phyloP scores from a whole-genome alignment of 2,113 vertebrate genomes.

The Leptodactylus fuscus region DNA sequence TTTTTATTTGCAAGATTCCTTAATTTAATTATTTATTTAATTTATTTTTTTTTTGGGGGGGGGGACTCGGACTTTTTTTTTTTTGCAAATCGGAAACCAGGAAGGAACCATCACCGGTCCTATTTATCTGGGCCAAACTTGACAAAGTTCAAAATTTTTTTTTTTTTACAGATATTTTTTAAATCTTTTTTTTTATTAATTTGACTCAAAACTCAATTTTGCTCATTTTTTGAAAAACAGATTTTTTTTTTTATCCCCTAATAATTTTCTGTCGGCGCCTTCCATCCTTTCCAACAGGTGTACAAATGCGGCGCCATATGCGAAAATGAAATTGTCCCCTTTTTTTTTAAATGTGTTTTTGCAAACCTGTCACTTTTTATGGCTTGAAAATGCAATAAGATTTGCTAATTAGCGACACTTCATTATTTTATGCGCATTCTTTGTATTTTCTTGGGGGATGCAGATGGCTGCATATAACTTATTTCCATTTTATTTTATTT shows the following conservation, averaged over 20 bases:
- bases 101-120: not conserved
- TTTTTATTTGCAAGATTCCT: constrained; percentile 79
- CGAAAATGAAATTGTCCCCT: not conserved
- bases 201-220: not conserved
- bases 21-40: constrained; percentile 63
- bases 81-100: not conserved
- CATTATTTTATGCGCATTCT: constrained; percentile 26
- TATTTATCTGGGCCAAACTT: not conserved
- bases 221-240: not conserved
- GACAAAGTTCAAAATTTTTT: no score
- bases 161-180: constrained; percentile 57
- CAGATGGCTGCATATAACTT: constrained; percentile 37
- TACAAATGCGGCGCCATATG: not conserved
- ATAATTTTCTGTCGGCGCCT: not conserved
- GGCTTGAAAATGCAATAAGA: constrained; percentile 19
- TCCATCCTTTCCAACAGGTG: constrained; percentile 18
- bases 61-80: not conserved
- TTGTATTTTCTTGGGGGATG: not conserved
- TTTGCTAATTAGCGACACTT: constrained; percentile 36
- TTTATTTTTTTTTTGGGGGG: not conserved
- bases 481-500: not conserved
- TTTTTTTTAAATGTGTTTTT: constrained; percentile 15
- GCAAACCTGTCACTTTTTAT: constrained; percentile 20
- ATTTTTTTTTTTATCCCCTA: not conserved
- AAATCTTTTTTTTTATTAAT: not conserved